Percentiles rank a stretch among this genome's conserved stretches.
Evolutionary conservation across 2,113 vertebrate genomes (phyloP).

Genomic region (Seriola aureovittata): DNA sequence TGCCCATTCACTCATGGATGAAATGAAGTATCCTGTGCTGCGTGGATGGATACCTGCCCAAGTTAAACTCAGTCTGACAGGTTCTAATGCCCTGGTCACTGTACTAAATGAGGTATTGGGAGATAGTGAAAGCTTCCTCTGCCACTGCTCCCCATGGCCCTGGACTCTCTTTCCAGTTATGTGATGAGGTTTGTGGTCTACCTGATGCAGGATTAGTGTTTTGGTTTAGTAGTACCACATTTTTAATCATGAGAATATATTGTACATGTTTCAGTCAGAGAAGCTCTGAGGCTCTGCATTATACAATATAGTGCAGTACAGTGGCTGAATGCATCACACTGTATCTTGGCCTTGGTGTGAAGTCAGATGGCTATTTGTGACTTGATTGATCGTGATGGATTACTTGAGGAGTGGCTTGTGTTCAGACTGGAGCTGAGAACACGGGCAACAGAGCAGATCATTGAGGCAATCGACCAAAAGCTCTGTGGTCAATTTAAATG

Average conservation of each 20-base stretch:
- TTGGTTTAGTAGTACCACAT: background rate
- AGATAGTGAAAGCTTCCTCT: constrained; percentile 44
- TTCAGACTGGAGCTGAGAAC: constrained; percentile 58
- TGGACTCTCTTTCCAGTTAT: constrained; percentile 10
- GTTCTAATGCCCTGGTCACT: constrained; percentile 69
- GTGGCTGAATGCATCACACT: constrained; percentile 15
- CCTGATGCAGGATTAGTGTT: background rate
- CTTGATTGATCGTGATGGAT: constrained; percentile 75
- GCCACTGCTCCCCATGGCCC: constrained; percentile 12
- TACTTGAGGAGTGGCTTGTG: constrained; percentile 51
- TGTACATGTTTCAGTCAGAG: background rate
- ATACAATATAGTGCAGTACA: background rate
- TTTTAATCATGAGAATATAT: background rate
- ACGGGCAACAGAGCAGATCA: constrained; percentile 71
- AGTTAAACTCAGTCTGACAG: constrained; percentile 75
- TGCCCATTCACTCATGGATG: constrained; percentile 79
- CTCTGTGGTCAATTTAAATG: constrained; percentile 65
- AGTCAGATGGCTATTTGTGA: constrained; percentile 63
- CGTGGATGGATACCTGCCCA: constrained; percentile 76
- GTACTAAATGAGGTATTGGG: constrained; percentile 67
- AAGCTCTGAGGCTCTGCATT: background rate
- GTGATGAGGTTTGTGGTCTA: constrained; percentile 1
- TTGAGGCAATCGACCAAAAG: constrained; percentile 66
- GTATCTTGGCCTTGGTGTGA: constrained; percentile 48
- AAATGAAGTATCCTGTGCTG: constrained; percentile 80